A percentile compares a stretch with the other conserved stretches of the same genome.
Evolutionary conservation across 2,888 invertebrate genomes (phyloP).

Genomic region (Ichneumoninae sp.): DNA sequence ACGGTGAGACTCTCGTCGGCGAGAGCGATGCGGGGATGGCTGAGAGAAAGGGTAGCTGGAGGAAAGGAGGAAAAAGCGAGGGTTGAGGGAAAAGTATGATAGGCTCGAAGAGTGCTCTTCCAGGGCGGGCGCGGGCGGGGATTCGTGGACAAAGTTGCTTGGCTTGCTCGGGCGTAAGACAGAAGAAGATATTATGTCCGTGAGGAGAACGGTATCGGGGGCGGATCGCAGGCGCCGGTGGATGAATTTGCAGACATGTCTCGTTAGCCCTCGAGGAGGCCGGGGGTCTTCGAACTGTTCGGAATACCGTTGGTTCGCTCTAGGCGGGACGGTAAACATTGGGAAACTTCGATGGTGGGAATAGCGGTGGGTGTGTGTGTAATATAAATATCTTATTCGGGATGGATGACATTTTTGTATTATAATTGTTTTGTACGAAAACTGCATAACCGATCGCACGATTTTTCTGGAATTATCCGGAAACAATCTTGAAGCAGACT

Average conservation of each 20-base stretch:
- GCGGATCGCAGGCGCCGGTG: not conserved
- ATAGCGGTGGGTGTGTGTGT: not conserved
- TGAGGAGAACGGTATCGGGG: not conserved
- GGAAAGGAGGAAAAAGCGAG: conserved; percentile 44
- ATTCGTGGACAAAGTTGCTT: conserved; percentile 8
- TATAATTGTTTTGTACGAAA: not conserved
- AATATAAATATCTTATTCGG: not conserved
- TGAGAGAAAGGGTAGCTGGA: not conserved
- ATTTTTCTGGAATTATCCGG: not conserved
- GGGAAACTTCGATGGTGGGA: not conserved
- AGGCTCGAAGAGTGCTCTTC: conserved; percentile 21
- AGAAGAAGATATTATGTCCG: conserved; percentile 12
- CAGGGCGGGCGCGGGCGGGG: conserved; percentile 31
- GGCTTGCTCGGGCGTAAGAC: conserved; percentile 8
- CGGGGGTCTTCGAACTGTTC: not conserved
- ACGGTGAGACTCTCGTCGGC: conserved; percentile 23
- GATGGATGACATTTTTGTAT: not conserved
- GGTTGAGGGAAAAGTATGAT: conserved; percentile 40
- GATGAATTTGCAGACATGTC: conserved; percentile 44
- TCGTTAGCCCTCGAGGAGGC: conserved; percentile 48
- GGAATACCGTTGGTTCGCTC: not conserved
- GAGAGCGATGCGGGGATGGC: conserved; percentile 37
- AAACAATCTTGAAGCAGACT: not conserved
- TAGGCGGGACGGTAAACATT: conserved; percentile 4
- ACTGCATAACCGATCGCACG: not conserved